phyloP scores from a whole-genome alignment of 2,888 invertebrate species.

The Gymnosoma rotundatum region DNA sequence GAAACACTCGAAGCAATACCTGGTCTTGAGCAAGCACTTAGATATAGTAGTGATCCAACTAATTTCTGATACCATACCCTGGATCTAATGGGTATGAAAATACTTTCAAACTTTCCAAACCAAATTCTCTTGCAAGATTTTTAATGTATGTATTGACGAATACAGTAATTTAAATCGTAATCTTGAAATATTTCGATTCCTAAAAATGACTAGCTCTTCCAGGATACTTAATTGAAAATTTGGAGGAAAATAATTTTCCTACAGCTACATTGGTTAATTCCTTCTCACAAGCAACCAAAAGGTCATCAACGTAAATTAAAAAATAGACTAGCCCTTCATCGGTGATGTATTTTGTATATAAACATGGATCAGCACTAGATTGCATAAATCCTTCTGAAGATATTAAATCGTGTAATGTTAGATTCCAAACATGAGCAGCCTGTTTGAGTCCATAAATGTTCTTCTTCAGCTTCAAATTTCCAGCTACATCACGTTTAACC shows the following conservation, averaged over 20 bases:
- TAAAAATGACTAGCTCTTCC: slow-evolving; percentile 11
- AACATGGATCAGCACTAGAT: no score
- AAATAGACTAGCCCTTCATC: neutral
- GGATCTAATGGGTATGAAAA: slow-evolving; percentile 28
- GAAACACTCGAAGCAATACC: neutral
- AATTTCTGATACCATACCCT: slow-evolving; percentile 27
- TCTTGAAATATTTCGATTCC: slow-evolving; percentile 34
- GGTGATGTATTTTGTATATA: neutral
- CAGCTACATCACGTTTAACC: neutral
- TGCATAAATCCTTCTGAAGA: no score
- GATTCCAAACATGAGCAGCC: neutral
- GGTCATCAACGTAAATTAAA: no score
- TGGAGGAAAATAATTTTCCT: neutral
- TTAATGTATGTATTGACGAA: slow-evolving; percentile 13
- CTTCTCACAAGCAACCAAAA: slow-evolving; percentile 2
- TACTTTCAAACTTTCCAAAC: slow-evolving; percentile 4
- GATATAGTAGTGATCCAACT: slow-evolving; percentile 9
- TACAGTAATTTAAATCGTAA: slow-evolving; percentile 14
- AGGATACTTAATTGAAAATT: slow-evolving; percentile 9
- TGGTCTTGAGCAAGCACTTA: neutral
- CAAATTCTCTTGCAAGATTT: slow-evolving; percentile 14
- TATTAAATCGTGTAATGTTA: no score
- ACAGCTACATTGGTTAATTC: neutral
- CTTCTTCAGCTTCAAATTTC: neutral
- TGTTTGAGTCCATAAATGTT: neutral